phyloP scores from a whole-genome alignment of 2,888 invertebrate genomes.

The Acronicta aceris region DNA sequence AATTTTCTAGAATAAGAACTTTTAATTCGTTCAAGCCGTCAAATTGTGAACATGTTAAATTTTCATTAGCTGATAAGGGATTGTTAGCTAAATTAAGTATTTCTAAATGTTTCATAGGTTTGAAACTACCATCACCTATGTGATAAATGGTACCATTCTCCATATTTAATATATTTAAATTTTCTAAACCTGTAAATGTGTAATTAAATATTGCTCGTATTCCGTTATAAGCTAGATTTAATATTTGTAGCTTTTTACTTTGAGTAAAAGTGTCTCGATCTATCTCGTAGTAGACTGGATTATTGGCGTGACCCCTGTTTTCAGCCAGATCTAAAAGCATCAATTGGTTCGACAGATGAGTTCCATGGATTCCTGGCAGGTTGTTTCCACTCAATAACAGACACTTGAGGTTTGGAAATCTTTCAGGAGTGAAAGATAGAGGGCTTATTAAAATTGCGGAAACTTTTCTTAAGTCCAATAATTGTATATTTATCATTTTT shows the following conservation, averaged over 20 bases:
- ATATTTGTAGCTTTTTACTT: conserved; percentile 79
- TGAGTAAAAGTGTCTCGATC: conserved; percentile 83
- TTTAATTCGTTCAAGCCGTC: conserved; percentile 84
- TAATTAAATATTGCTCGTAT: conserved; percentile 85
- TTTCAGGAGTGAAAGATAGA: conserved; percentile 80
- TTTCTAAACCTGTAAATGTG: conserved; percentile 85
- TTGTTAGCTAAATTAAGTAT: conserved; percentile 89
- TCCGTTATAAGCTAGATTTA: conserved; percentile 88
- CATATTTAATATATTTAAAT: conserved; percentile 84
- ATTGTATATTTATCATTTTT: conserved; percentile 85
- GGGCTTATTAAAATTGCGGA: conserved; percentile 81
- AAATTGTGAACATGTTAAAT: conserved; percentile 79
- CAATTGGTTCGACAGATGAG: conserved; percentile 83
- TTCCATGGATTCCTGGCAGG: conserved; percentile 85
- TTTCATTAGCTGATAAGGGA: conserved; percentile 79
- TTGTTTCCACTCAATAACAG: conserved; percentile 87
- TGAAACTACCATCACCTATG: conserved; percentile 84
- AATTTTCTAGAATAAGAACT: conserved; percentile 84
- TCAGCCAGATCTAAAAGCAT: conserved; percentile 85
- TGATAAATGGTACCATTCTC: conserved; percentile 87
- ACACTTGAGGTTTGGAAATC: conserved; percentile 86
- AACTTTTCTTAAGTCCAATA: conserved; percentile 88
- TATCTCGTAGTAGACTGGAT: conserved; percentile 85
- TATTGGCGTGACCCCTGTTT: conserved; percentile 80
- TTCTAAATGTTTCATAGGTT: conserved; percentile 77